phyloP scores from a whole-genome alignment of 2,113 vertebrate species.

The Pimephales promelas region DNA sequence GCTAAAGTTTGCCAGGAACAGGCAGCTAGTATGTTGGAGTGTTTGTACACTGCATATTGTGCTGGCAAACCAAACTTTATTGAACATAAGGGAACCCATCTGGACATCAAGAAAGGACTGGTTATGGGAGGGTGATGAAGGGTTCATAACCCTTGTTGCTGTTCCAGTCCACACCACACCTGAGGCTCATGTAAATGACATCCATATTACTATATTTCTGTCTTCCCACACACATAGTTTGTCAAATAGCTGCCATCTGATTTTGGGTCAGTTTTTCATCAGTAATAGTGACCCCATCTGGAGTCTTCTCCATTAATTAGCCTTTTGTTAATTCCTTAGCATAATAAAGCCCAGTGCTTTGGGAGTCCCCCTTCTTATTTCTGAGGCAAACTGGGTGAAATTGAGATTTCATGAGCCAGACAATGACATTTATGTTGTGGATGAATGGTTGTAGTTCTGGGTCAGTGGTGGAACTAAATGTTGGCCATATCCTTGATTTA shows the following conservation, averaged over 20 bases:
- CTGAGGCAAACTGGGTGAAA: constrained; percentile 20
- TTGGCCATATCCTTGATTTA: neutral
- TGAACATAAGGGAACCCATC: constrained; percentile 60
- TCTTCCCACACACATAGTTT: neutral
- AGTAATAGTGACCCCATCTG: constrained; percentile 66
- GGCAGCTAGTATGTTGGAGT: neutral
- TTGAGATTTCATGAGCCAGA: constrained; percentile 26
- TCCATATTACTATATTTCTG: constrained; percentile 43
- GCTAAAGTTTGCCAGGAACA: neutral
- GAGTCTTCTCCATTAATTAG: constrained; percentile 71
- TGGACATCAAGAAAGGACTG: constrained; percentile 61
- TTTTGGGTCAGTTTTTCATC: constrained; percentile 57
- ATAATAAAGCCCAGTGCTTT: constrained; percentile 67
- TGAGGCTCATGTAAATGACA: constrained; percentile 59
- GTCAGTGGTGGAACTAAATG: neutral
- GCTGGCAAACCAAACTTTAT: constrained; percentile 35
- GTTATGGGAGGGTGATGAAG: constrained; percentile 39
- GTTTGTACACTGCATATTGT: neutral
- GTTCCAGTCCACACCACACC: constrained; percentile 61
- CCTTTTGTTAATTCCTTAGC: constrained; percentile 69
- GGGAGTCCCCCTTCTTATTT: constrained; percentile 55
- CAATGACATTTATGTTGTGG: constrained; percentile 20
- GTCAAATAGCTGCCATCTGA: constrained; percentile 60
- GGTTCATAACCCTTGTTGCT: constrained; percentile 31
- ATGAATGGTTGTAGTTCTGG: constrained; percentile 24